Evolutionary conservation across 2,888 invertebrate species (phyloP).

Genomic region (Ferrisia virgata): DNA sequence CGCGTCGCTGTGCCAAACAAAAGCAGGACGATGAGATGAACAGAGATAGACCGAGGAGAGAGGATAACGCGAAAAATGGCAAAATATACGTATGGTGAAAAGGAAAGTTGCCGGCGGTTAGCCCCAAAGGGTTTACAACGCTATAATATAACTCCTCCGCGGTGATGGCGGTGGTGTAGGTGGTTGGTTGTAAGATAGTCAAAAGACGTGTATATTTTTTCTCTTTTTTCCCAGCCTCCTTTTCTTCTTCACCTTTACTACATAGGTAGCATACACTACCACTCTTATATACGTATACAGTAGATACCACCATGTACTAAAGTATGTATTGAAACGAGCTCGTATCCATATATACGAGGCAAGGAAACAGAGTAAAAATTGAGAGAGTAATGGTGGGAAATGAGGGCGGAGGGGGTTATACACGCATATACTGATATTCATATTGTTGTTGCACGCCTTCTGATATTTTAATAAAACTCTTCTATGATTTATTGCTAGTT

Average conservation of each 20-base stretch:
- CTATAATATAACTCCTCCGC: neutral
- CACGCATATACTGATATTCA: neutral
- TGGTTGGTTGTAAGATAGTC: neutral
- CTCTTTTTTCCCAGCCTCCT: neutral
- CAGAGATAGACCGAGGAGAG: neutral
- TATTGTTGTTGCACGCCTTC: slow-evolving; percentile 33
- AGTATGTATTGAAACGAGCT: neutral
- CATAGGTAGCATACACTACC: too few species aligned
- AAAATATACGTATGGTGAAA: slow-evolving; percentile 6
- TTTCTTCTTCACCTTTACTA: neutral
- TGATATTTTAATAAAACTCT: slow-evolving; percentile 45
- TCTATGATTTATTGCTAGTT: slow-evolving; percentile 44
- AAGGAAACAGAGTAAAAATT: neutral
- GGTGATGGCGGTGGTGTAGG: too few species aligned
- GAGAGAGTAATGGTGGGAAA: neutral
- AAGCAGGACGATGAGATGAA: neutral
- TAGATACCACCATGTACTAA: too few species aligned
- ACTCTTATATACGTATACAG: too few species aligned
- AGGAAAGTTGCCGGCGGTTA: slow-evolving; percentile 26
- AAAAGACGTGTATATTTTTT: neutral
- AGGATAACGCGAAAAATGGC: neutral
- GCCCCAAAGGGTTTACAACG: slow-evolving; percentile 21
- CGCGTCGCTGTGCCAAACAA: neutral
- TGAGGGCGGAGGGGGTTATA: neutral
- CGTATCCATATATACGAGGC: neutral